Conservation (phyloP, 2,113 vertebrate genomes). For the Alethe diademata region DNA sequence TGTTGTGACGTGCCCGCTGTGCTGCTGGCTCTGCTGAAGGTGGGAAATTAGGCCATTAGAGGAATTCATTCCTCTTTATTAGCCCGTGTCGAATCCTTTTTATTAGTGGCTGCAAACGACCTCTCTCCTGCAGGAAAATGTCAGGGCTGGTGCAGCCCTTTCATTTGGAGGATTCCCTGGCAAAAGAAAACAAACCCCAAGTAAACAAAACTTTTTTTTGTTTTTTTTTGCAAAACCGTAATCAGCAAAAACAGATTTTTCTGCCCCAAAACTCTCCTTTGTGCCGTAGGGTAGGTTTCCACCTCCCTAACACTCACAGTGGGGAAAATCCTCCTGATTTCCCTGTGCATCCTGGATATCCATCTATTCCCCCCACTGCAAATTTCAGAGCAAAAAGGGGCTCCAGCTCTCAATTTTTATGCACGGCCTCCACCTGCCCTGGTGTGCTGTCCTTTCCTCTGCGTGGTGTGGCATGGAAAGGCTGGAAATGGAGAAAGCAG, state of each 20-base stretch:
- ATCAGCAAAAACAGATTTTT: background rate
- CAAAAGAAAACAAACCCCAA: background rate
- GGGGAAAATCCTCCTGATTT: background rate
- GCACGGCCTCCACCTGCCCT: fast-evolving
- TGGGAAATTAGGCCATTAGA: slow-evolving; percentile 79
- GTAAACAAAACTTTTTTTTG: background rate
- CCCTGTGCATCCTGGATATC: background rate
- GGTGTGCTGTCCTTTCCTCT: fast-evolving
- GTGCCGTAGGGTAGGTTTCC: fast-evolving
- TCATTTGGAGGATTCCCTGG: slow-evolving; percentile 61
- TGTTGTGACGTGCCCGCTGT: background rate
- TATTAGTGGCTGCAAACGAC: slow-evolving; percentile 79
- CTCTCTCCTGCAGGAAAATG: slow-evolving; percentile 81
- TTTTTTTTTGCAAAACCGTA: background rate
- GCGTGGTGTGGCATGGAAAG: fast-evolving
- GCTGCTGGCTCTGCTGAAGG: slow-evolving; percentile 67
- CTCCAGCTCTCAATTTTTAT: background rate
- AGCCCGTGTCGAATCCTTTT: slow-evolving; percentile 80
- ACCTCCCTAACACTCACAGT: fast-evolving
- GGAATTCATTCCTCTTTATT: slow-evolving; percentile 85
- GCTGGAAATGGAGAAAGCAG: background rate
- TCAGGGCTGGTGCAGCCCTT: slow-evolving; percentile 75
- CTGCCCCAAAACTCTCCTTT: background rate
- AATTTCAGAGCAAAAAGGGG: background rate
- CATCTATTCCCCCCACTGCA: fast-evolving